Conservation (phyloP, 2,113 vertebrate genomes). For the Herpailurus yagouaroundi region DNA sequence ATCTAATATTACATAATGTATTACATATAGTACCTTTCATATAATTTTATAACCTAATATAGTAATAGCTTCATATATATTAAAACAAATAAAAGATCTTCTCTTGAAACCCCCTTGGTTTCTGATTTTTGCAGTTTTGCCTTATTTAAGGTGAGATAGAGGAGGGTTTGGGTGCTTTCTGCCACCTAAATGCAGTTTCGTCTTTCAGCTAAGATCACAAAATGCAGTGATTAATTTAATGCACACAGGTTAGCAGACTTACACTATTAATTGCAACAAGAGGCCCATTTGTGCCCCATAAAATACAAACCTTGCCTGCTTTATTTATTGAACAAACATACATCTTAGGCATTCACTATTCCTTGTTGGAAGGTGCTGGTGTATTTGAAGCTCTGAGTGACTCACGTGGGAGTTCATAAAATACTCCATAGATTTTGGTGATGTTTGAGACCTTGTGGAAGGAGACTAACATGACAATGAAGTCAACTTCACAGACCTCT, state of each 20-base stretch:
- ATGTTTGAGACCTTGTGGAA: conserved; percentile 84
- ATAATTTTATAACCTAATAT: neutral
- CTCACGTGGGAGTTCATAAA: conserved; percentile 62
- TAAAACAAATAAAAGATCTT: neutral
- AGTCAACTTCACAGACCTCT: conserved; percentile 82
- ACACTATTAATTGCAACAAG: conserved; percentile 53
- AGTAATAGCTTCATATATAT: neutral
- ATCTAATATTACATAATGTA: neutral
- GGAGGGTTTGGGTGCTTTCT: neutral
- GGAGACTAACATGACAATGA: conserved; percentile 85
- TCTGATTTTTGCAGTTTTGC: neutral
- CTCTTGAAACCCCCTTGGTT: neutral
- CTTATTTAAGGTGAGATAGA: neutral
- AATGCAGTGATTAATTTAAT: conserved; percentile 41
- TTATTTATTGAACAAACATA: conserved; percentile 39
- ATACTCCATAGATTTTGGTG: conserved; percentile 64
- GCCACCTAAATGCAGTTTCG: neutral
- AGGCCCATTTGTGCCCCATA: neutral
- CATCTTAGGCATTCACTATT: neutral
- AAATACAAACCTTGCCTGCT: neutral
- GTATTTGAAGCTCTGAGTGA: conserved; percentile 15
- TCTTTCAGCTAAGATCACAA: conserved; percentile 20
- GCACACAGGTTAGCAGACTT: conserved; percentile 56
- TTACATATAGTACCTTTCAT: neutral
- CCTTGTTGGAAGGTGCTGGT: conserved; percentile 37